phyloP scores from a whole-genome alignment of 2,113 vertebrate species.

The Leiothrix lutea region DNA sequence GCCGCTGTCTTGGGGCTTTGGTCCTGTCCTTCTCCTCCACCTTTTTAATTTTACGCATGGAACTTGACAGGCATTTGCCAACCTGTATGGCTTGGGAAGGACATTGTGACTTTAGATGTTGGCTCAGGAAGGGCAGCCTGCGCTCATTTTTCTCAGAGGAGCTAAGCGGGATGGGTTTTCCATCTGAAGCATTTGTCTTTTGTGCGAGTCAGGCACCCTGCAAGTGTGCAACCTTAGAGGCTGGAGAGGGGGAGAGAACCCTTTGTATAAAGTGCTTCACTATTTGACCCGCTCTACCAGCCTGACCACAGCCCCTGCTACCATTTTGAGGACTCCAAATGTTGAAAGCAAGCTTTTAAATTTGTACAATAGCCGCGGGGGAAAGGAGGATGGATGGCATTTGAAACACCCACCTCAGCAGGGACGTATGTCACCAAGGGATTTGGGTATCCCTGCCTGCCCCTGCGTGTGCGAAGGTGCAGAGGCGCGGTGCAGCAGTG shows the following conservation, averaged over 20 bases:
- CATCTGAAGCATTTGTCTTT: background rate
- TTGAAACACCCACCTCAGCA: background rate
- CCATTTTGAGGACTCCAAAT: background rate
- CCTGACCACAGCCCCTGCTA: background rate
- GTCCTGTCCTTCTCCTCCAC: background rate
- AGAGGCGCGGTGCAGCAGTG: background rate
- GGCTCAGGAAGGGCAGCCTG: background rate
- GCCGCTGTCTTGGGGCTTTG: background rate
- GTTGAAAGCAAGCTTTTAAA: background rate
- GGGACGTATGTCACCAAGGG: background rate
- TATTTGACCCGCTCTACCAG: background rate
- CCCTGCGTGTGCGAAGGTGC: rapidly evolving
- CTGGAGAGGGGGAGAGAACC: background rate
- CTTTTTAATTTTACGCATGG: background rate
- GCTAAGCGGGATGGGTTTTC: background rate
- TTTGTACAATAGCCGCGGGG: background rate
- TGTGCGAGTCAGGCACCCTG: background rate
- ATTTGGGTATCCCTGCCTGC: background rate
- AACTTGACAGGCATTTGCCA: background rate
- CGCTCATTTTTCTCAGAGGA: background rate
- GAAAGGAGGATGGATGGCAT: background rate
- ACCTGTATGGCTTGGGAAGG: background rate
- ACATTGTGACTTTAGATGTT: background rate
- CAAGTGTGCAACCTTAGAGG: background rate
- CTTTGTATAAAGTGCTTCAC: background rate